Evolutionary conservation across 2,113 vertebrate species (phyloP).

Genomic region (Cacatua alba): DNA sequence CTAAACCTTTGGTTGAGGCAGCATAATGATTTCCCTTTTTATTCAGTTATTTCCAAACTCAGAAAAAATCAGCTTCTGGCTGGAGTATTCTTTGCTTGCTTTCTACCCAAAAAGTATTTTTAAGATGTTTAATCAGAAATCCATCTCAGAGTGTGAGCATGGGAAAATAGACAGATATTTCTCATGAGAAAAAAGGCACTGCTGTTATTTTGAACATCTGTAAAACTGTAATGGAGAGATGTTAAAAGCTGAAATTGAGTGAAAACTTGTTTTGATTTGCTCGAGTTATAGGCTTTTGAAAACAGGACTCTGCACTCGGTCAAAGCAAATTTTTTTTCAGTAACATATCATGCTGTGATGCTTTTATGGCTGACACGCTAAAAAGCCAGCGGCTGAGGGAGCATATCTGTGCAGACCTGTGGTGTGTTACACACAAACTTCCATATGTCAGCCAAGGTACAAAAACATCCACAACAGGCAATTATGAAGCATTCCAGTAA

Average conservation of each 20-base stretch:
- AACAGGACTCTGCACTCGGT: not conserved
- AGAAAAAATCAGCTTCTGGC: not conserved
- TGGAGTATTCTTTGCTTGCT: not conserved
- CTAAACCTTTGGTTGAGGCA: not conserved
- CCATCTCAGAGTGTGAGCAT: not conserved
- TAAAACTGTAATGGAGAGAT: not conserved
- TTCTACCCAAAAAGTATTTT: not conserved
- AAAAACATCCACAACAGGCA: not conserved
- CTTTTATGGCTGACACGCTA: not conserved
- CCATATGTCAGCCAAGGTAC: fast-evolving
- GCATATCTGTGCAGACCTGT: not conserved
- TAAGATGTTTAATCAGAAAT: not conserved
- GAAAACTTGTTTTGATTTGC: conserved; percentile 10
- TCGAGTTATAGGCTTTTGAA: not conserved
- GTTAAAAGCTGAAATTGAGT: conserved; percentile 18
- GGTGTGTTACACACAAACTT: not conserved
- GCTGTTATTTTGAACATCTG: not conserved
- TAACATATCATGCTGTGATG: not conserved
- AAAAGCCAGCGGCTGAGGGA: not conserved
- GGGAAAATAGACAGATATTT: not conserved
- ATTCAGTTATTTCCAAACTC: not conserved
- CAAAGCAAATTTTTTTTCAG: not conserved
- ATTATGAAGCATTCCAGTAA: not conserved
- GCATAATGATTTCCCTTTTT: not conserved
- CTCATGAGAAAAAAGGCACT: not conserved